Evolutionary conservation across 2,113 vertebrate species (phyloP).

Genomic region (Colistium nudipinnis): DNA sequence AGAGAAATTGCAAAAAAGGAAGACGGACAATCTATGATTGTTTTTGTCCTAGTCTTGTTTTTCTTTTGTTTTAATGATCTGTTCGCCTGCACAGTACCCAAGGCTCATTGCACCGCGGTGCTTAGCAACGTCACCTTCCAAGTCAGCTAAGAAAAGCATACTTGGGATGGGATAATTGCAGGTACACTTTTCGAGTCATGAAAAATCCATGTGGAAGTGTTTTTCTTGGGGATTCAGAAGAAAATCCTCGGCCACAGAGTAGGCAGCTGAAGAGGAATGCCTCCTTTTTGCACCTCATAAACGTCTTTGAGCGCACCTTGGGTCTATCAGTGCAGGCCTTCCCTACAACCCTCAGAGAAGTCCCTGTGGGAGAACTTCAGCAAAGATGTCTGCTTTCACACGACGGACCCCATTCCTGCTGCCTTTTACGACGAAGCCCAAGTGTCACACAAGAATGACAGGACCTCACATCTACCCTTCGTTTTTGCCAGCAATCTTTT

Average conservation of each 20-base stretch:
- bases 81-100: no score
- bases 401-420: neutral
- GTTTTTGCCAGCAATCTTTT: constrained; percentile 12
- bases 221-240: constrained; percentile 61
- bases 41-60: constrained; percentile 7
- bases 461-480: neutral
- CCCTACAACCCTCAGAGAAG: constrained; percentile 17
- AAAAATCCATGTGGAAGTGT: constrained; percentile 65
- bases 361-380: constrained; percentile 17
- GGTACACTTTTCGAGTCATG: constrained; percentile 71
- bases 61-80: no score
- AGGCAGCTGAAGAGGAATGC: constrained; percentile 56
- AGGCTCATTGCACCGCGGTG: no score
- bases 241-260: constrained; percentile 33
- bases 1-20: constrained; percentile 56
- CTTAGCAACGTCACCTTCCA: neutral
- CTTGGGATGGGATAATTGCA: constrained; percentile 62
- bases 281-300: constrained; percentile 79
- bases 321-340: constrained; percentile 38
- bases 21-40: no score
- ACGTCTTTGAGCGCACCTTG: constrained; percentile 59
- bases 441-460: constrained; percentile 6
- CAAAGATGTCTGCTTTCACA: constrained; percentile 17
- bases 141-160: constrained; percentile 35
- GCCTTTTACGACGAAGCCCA: constrained; percentile 7